These are phyloP conservation scores for Mus minutoides DNA, from an alignment of 2,797 vertebrate species.

Conservation along the genomic window DNA sequence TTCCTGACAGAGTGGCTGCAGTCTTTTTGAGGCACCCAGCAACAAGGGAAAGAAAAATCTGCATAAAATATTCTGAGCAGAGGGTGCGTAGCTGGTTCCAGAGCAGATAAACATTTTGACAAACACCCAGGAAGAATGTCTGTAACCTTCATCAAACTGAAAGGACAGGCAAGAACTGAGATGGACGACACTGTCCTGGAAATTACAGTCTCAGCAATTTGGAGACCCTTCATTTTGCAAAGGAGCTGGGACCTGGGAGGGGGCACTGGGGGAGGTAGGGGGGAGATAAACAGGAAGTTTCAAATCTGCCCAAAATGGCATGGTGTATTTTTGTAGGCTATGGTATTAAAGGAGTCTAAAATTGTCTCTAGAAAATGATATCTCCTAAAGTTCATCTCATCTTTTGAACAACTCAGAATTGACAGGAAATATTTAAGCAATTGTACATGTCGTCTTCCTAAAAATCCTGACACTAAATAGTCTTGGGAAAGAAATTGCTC, in stretches of 20 bases:
- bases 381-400: conserved; percentile 58
- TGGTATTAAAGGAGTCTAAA: not conserved
- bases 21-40: conserved; percentile 57
- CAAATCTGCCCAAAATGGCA: conserved; percentile 46
- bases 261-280: not conserved
- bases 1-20: conserved; percentile 14
- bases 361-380: conserved; percentile 61
- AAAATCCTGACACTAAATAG: conserved; percentile 48
- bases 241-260: not conserved
- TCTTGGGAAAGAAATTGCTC: not conserved
- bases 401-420: conserved; percentile 51
- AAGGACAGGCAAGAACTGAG: conserved; percentile 85
- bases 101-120: conserved; percentile 84
- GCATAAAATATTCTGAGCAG: conserved; percentile 83
- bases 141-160: conserved; percentile 86
- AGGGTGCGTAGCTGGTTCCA: conserved; percentile 77
- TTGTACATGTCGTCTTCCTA: not conserved
- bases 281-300: conserved; percentile 51
- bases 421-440: conserved; percentile 61
- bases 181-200: conserved; percentile 79
- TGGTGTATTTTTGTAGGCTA: not conserved
- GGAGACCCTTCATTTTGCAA: conserved; percentile 67
- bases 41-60: conserved; percentile 56
- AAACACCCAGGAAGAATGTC: conserved; percentile 81
- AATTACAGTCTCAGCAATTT: conserved; percentile 82